Base-by-base conservation (phyloP, 1,140 invertebrate genomes). In the Drosophila busckii region DNA sequence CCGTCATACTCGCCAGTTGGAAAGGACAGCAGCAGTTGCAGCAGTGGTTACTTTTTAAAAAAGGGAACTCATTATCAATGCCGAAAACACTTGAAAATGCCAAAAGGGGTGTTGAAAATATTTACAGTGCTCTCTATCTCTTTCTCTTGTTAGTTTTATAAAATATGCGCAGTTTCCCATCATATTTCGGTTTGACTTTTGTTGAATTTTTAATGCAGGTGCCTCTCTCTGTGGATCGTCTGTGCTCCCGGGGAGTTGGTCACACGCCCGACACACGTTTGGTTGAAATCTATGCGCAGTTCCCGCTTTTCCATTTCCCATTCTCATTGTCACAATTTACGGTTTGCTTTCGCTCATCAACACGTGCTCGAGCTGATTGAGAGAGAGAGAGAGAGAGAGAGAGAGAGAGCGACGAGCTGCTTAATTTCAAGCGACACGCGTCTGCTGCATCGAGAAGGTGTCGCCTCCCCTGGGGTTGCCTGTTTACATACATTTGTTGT, bases 401-500 rank as follows among this genome's bases (percentile, higher is more conserved):
- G n/a, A n/a, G n/a, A n/a, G n/a, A n/a, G n/a, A n/a, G n/a, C n/a
- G n/a, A n/a, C n/a, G n/a, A 80, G 58, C 55, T 78, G 73, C 63
- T 78, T 73, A 78, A 78, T 78, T 78, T 78, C 62, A 48, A 52
- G 59, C 41, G 73, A 53, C 73, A 78, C 73, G 73, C 80, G 73
- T 48, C 29, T 40, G 31, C 44, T 45, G 7, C 31, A 26, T 46
- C 35, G 23, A 41, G 37, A 80, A 78, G 73, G 73, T 78, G 73
- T 68, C 53, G 6, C 45, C 42, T 34, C 71, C 62, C 49, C 5
- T 40, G 59, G 67, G 66, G 9, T 13, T 32, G 13, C 22, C 35
- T 78, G 75, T 78, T 78, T 80, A 78, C 73, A 78, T 56, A 50
- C 19, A 49, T 73, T 65, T 78, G 73, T 73, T 60, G 53, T 78